phyloP scores from a whole-genome alignment of 2,797 vertebrate genomes.

The Hemitrygon akajei region DNA sequence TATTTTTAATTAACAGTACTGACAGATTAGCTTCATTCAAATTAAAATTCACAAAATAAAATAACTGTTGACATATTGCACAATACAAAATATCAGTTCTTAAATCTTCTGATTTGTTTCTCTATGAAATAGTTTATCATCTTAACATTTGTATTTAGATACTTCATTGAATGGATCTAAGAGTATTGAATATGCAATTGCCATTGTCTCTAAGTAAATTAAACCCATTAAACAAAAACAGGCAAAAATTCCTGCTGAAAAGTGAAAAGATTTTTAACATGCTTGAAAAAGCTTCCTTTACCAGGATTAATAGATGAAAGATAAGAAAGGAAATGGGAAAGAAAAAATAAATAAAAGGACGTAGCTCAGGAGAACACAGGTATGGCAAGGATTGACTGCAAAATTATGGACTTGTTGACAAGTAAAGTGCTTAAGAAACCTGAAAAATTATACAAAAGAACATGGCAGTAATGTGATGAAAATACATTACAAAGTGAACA shows the following conservation, averaged over 20 bases:
- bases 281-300: not conserved
- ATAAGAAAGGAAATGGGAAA: not conserved
- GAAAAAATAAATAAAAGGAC: not conserved
- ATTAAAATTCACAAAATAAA: slow-evolving; percentile 17
- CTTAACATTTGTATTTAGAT: not conserved
- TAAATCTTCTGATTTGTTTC: not conserved
- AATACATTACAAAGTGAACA: not conserved
- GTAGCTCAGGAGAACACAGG: not conserved
- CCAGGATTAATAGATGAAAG: not conserved
- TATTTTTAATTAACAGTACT: slow-evolving; percentile 19
- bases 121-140: not conserved
- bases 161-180: not conserved
- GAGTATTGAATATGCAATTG: slow-evolving; percentile 12
- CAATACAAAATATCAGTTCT: not conserved
- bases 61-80: not conserved
- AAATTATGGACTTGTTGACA: not conserved
- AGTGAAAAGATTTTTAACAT: not conserved
- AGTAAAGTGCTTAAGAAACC: not conserved
- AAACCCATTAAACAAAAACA: not conserved
- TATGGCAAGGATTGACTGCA: not conserved
- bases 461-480: not conserved
- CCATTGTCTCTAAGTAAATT: not conserved
- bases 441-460: not conserved
- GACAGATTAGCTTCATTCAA: slow-evolving; percentile 10
- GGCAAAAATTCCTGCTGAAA: not conserved